Evolutionary conservation across 2,113 vertebrate species (phyloP).

Genomic region (Alexandromys fortis): DNA sequence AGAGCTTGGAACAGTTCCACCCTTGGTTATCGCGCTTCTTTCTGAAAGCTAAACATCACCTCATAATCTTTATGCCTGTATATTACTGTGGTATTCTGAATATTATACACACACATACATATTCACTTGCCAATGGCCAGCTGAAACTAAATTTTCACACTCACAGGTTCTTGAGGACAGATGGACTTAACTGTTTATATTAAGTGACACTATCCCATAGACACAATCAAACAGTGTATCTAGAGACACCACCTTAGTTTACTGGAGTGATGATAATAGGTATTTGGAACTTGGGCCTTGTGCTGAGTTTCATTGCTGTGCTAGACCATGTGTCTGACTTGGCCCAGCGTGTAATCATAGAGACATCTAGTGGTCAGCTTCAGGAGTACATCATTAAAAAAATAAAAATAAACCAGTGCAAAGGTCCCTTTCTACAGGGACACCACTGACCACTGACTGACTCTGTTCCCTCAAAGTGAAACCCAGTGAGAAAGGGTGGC

Average conservation of each 20-base stretch:
- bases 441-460: too few relatives aligned
- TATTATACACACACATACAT: not conserved
- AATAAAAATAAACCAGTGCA: not conserved
- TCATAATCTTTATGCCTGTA: not conserved
- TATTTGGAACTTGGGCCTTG: not conserved
- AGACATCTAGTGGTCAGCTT: constrained; percentile 73
- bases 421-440: not conserved
- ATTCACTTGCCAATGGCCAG: not conserved
- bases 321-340: not conserved
- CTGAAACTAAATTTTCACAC: not conserved
- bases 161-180: not conserved
- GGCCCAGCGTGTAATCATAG: constrained; percentile 56
- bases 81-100: not conserved
- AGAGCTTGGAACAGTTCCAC: not conserved
- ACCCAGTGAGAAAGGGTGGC: not conserved
- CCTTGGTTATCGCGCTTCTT: not conserved
- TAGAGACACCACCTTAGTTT: not conserved
- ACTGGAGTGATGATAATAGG: not conserved
- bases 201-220: not conserved
- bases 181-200: not conserved
- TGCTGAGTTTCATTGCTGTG: not conserved
- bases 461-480: not conserved
- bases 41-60: not conserved
- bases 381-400: not conserved
- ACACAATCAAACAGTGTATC: constrained; percentile 44